Evolutionary conservation across 2,797 vertebrate species (phyloP), one percentile per base, ranked within the genome.

Genomic region (Scomberomorus guttatus): DNA sequence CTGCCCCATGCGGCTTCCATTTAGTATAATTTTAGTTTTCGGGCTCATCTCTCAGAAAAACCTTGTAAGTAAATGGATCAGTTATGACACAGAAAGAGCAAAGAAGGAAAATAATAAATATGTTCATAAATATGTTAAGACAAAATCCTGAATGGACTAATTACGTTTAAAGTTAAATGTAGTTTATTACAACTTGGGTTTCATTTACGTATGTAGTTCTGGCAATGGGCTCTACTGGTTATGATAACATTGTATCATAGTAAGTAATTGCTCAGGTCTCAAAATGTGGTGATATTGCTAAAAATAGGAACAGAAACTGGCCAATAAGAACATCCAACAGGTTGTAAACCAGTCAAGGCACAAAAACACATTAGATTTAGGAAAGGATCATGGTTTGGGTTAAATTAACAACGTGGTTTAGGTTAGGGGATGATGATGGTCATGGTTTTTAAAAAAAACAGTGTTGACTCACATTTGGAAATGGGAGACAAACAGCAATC

Each of bases 1-100:
- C 20, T 46, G 25, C n/a, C 4, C 44, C 15, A 14, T n/a, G 10
- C 14, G 32, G 22, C 32, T 32, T 58, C 34, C 12, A 20, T 66
- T 60, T 44, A 13, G 5, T 61, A 14, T 22, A 7, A 50, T 67
- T 29, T 62, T 12, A 57, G 29, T 62, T 74, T 62, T 42, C 29
- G 37, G 11, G 2, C 44, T 55, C 68, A 37, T 59, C 29, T 14
- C 34, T 34, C 18, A 59, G 5, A 24, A 60, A 50, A 59, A 24
- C 12, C 22, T 13, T 73, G 6, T 9, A 39, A 42, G 13, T 12
- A 42, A 42, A 42, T 4, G 39, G n/a, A 51, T 39, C 12, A 58
- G 29, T 51, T 17, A 24, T 46, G 34, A 37, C 27, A 13, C 37
- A 61, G 8, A 24, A 48, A 39, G 1, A 57, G 18, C 15, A 50